A percentile compares a stretch with the other conserved stretches of the same genome.
phyloP scores from a whole-genome alignment of 1,140 invertebrate genomes.

The Ostrea edulis region DNA sequence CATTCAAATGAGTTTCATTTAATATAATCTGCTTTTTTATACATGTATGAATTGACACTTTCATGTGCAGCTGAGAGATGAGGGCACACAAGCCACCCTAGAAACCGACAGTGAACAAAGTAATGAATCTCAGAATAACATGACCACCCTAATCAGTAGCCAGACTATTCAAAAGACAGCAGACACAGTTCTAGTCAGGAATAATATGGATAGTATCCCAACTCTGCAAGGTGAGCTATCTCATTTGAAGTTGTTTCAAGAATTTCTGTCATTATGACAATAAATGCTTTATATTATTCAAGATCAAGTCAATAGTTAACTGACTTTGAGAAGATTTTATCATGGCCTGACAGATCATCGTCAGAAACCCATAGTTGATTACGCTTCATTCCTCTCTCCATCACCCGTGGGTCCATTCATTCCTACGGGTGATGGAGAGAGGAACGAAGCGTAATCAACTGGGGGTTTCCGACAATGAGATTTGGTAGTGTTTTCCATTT shows the following conservation, averaged over 20 bases:
- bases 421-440: no score
- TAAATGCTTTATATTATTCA: no score
- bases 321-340: no score
- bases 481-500: no score
- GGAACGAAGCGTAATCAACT: no score
- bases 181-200: conserved; percentile 23
- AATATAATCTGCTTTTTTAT: background rate
- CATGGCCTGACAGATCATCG: no score
- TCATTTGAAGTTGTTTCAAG: background rate
- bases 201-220: background rate
- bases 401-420: no score
- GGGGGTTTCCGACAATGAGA: no score
- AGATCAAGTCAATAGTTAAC: no score
- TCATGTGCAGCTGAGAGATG: conserved; percentile 4
- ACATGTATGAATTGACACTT: background rate
- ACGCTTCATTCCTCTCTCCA: no score
- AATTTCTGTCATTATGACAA: background rate
- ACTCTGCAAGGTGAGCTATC: background rate
- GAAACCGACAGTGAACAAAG: conserved; percentile 51
- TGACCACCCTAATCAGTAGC: conserved; percentile 22
- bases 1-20: background rate
- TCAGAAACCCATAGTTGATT: no score
- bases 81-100: conserved; percentile 43
- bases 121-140: conserved; percentile 35
- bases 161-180: conserved; percentile 19